A percentile compares a stretch with the other conserved stretches of the same genome.
Evolutionary conservation across 1,140 invertebrate genomes (phyloP).

Genomic region (Zaprionus inermis): DNA sequence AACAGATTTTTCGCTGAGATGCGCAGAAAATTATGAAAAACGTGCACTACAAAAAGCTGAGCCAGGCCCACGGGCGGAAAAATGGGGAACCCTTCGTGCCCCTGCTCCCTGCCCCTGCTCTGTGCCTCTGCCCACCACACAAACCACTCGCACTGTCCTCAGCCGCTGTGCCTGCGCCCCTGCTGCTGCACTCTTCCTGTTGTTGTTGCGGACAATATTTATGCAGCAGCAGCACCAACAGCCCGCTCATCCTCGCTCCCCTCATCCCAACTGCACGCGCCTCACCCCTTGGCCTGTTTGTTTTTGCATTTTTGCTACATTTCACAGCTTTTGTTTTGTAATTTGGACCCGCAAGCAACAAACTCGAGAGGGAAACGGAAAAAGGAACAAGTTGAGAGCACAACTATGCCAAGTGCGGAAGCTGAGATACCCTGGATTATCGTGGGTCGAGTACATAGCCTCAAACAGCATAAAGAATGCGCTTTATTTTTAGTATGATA

Average conservation of each 20-base stretch:
- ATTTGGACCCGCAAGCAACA: conserved; percentile 66
- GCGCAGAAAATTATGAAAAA: conserved; percentile 77
- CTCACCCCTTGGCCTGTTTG: conserved; percentile 53
- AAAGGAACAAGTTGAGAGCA: background rate
- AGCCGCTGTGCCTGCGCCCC: conserved; percentile 10
- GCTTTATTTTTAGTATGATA: too few species aligned
- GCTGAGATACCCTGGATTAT: background rate
- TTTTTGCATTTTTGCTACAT: conserved; percentile 69
- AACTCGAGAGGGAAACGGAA: conserved; percentile 38
- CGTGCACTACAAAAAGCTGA: conserved; percentile 61
- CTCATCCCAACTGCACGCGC: background rate
- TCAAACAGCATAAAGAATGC: too few species aligned
- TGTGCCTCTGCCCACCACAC: conserved; percentile 12
- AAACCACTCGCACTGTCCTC: too few species aligned
- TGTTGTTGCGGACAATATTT: conserved; percentile 76
- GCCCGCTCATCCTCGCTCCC: background rate
- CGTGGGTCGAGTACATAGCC: too few species aligned
- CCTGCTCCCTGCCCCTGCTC: conserved; percentile 8
- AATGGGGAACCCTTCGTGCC: conserved; percentile 4
- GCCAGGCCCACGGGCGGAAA: conserved; percentile 9
- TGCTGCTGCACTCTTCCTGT: conserved; percentile 11
- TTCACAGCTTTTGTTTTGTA: conserved; percentile 76
- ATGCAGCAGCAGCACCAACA: conserved; percentile 80
- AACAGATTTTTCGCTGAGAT: conserved; percentile 83
- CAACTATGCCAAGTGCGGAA: too few species aligned